Base-by-base conservation (phyloP, 1,140 invertebrate species). In the Macrobrachium rosenbergii region DNA sequence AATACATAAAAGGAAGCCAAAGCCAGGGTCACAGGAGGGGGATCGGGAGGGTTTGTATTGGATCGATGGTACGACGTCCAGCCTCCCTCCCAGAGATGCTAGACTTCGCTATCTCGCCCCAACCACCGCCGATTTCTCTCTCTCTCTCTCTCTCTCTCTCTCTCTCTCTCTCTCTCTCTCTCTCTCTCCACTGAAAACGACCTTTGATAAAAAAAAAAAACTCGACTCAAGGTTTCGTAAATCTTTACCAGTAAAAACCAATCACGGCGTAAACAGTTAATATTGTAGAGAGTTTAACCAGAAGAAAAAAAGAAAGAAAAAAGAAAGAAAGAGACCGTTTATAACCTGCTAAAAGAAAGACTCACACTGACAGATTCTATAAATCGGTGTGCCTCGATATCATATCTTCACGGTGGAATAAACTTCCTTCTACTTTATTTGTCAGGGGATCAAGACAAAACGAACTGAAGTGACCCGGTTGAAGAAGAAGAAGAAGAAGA, bases 61-160 rank as follows among this genome's bases (percentile, higher is more conserved):
- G 69, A 72, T 72, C 69, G 69, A 72, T 72, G 69, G 37, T 23
- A 23, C 69, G 69, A 72, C 69, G 69, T 72, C 69, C 69, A 72
- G 69, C 69, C 23, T 72, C 69, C 37, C 69, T 72, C 23, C 7
- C 52, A 72, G 69, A 72, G 69, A 72, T 72, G 69, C 69, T 72
- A 72, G 69, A 72, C 69, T 72, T 43, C 37, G 23, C 23, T 72
- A 72, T 72, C 69, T 72, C 69, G 69, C 69, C 37, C 69, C 23
- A 23, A 72, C 23, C 69, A 72, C 37, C 69, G n/a, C 69, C 69
- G 52, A 52, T 52, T 52, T 52, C 52, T 52, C 52, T 52, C 52
- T 52, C 52, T 52, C 52, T 52, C 52, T 52, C 52, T 52, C 52
- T 52, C 52, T 52, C 52, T 52, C 52, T 52, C 52, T 52, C 52